Evolutionary conservation across 2,888 invertebrate genomes (phyloP).

Genomic region (Amiota communis): DNA sequence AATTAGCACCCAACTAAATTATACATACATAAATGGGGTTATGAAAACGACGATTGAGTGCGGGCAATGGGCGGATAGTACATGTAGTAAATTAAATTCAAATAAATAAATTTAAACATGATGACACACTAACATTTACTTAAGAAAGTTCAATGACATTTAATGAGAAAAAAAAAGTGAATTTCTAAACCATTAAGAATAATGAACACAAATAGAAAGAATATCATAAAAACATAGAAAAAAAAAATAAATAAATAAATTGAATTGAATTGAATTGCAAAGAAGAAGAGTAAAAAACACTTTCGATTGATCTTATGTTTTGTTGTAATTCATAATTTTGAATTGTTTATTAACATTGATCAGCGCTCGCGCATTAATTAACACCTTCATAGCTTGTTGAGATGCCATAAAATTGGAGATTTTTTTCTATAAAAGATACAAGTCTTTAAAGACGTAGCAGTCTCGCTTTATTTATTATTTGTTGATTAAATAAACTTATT

Average conservation of each 20-base stretch:
- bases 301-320: no score
- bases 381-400: slow-evolving; percentile 43
- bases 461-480: slow-evolving; percentile 48
- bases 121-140: no score
- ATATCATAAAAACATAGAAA: background rate
- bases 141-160: slow-evolving; percentile 3
- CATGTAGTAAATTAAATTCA: no score
- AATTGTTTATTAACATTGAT: background rate
- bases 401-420: background rate
- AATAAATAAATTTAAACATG: no score
- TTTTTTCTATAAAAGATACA: background rate
- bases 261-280: no score
- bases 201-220: background rate
- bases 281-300: no score
- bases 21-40: no score
- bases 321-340: background rate
- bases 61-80: no score
- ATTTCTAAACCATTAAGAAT: background rate
- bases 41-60: no score
- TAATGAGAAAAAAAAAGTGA: background rate
- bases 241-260: no score
- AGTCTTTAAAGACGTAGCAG: slow-evolving; percentile 6
- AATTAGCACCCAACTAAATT: no score
- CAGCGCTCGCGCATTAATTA: slow-evolving; percentile 48
- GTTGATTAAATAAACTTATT: slow-evolving; percentile 45